These are phyloP conservation scores for Poecile montanus DNA, from an alignment of 2,797 vertebrate species.

Conservation along the genomic window DNA sequence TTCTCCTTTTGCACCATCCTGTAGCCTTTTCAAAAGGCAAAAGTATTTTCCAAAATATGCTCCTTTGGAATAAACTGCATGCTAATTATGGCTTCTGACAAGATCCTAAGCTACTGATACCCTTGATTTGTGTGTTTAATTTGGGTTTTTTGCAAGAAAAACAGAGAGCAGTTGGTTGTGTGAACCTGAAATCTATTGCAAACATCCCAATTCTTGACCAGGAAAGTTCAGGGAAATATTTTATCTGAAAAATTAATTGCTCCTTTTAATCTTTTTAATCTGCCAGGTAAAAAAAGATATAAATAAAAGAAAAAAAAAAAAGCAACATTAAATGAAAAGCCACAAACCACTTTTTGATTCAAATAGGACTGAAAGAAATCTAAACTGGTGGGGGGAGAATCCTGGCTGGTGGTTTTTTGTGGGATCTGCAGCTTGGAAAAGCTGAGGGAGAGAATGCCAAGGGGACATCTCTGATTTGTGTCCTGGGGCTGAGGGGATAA, in stretches of 20 bases:
- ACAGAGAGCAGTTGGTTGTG: background rate
- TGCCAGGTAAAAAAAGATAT: background rate
- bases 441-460: background rate
- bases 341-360: background rate
- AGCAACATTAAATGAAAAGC: background rate
- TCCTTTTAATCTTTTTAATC: background rate
- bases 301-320: fast-evolving
- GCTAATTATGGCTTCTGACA: conserved; percentile 3
- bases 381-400: background rate
- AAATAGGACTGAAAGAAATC: background rate
- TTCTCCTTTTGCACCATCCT: background rate
- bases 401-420: background rate
- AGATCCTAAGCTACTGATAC: background rate
- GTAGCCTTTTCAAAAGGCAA: background rate
- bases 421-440: background rate
- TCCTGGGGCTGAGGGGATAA: background rate
- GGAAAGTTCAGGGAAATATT: background rate
- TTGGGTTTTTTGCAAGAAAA: background rate
- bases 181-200: background rate
- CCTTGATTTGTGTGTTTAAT: conserved; percentile 32
- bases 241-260: background rate
- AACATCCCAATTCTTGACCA: background rate
- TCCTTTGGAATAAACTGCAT: background rate
- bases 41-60: background rate
- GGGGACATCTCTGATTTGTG: background rate